A percentile compares a stretch with the other conserved stretches of the same genome.
phyloP scores from a whole-genome alignment of 2,113 vertebrate genomes.

The Leptobrachium leishanense region DNA sequence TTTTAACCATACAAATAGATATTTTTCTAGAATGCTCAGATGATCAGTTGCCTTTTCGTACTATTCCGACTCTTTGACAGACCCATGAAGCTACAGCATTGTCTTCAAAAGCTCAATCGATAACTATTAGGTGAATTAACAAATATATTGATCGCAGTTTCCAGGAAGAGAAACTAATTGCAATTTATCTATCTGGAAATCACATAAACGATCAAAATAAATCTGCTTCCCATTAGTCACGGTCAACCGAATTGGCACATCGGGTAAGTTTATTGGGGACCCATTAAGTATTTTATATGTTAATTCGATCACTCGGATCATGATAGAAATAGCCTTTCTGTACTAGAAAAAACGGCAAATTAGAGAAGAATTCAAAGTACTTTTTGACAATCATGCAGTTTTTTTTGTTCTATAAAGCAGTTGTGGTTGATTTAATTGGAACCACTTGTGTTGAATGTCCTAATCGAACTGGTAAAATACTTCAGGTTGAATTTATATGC shows the following conservation, averaged over 20 bases:
- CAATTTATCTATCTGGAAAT: slow-evolving; percentile 27
- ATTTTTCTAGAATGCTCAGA: background rate
- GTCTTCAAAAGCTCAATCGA: slow-evolving; percentile 15
- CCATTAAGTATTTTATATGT: slow-evolving; percentile 1
- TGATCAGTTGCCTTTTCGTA: background rate
- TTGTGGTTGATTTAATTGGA: no score
- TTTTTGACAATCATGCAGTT: no score
- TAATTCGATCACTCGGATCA: background rate
- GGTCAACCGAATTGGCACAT: slow-evolving; percentile 12
- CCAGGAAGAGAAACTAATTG: slow-evolving; percentile 24
- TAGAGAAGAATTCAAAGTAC: no score
- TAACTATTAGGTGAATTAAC: slow-evolving; percentile 37
- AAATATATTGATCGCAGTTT: slow-evolving; percentile 26
- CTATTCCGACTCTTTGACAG: background rate
- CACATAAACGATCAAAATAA: slow-evolving; percentile 16
- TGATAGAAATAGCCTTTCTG: no score
- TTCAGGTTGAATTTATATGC: no score
- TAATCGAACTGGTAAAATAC: no score
- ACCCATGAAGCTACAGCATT: background rate
- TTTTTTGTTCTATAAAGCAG: no score
- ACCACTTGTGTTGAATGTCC: no score
- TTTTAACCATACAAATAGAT: background rate
- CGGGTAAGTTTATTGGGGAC: background rate
- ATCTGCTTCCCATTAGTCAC: slow-evolving; percentile 34
- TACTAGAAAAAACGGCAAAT: no score